These are phyloP conservation scores for Heliocidaris tuberculata DNA, from an alignment of 35 echinoderm and acorn worm genomes.

Conservation along the genomic window DNA sequence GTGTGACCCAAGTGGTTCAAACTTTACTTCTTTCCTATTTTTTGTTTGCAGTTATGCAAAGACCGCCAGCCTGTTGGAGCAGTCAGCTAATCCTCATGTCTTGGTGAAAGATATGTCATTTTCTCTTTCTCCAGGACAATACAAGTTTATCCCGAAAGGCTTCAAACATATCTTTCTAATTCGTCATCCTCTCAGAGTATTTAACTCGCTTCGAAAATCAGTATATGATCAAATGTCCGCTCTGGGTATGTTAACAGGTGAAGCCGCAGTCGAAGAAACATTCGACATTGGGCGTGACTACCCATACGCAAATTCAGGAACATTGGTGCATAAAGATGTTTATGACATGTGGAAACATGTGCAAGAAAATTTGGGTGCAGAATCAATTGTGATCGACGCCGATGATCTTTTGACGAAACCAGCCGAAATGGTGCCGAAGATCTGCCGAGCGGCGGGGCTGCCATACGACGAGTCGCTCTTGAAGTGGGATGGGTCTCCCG, in stretches of 20 bases:
- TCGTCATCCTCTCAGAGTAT: conserved; percentile 54
- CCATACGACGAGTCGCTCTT: conserved; percentile 49
- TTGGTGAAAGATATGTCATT: conserved; percentile 3
- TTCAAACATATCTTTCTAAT: conserved; percentile 70
- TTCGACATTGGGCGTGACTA: conserved; percentile 20
- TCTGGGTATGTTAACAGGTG: not conserved
- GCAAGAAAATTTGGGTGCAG: conserved; percentile 4
- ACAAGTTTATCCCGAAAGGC: conserved; percentile 30
- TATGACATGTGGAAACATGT: conserved; percentile 57
- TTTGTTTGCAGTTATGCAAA: not conserved
- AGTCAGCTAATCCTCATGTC: not conserved
- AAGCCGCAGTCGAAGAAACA: conserved; percentile 8
- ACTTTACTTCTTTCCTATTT: not conserved
- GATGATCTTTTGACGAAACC: conserved; percentile 65
- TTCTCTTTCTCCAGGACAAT: not conserved
- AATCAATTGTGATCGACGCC: conserved; percentile 58
- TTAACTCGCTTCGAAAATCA: conserved; percentile 43
- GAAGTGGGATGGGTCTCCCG: conserved; percentile 46
- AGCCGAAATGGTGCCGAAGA: conserved; percentile 32
- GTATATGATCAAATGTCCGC: not conserved
- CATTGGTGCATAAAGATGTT: conserved; percentile 5
- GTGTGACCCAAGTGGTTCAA: not conserved
- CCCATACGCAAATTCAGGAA: not conserved
- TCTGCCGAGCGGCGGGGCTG: conserved; percentile 42
- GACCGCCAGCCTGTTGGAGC: not conserved